Base-by-base conservation (phyloP, 2,797 vertebrate genomes). In the Sciurus vulgaris region DNA sequence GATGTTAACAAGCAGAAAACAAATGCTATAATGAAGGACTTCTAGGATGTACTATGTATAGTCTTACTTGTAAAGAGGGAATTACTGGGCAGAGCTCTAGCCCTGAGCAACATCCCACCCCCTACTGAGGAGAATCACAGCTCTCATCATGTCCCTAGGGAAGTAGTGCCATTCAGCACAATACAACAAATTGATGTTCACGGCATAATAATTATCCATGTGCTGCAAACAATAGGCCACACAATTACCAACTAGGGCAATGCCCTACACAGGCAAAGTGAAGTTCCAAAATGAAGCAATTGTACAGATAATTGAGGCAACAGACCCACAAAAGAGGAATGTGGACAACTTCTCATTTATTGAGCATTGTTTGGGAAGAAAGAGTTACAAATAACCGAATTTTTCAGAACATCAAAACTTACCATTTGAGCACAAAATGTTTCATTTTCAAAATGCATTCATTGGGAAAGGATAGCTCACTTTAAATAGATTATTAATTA, bases 1-100 rank as follows among this genome's bases (percentile, higher is more conserved):
- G 98, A 95, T 94, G 59, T 96, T 98, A 96, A 97, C 73, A 92
- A 95, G 72, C 96, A 97, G 96, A 98, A 98, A 98, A 97, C 96
- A 96, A 98, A 98, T 91, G 77, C 78, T 83, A 76, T 96, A 96
- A 97, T 97, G 92, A 97, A 97, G 97, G 86, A 91, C 94, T 97
- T 97, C 96, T 97, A 97, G 95, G 82, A 97, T 97, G 97, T 97
- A 97, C 97, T 97, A 98, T 98, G 97, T 97, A 97, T 98, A 98
- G 97, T 96, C 92, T 94, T 97, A 91, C 96, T 97, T 98, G 94
- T 96, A 97, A 96, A 97, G 96, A 96, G 93, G 95, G 97, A 98
- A 98, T 98, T 97, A 97, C 96, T 96, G 96, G 97, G 97, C 97
- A 97, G 95, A 96, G 72, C 93, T 97, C 91, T 97, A 96, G 96